A percentile compares a stretch with the other conserved stretches of the same genome.
phyloP scores from a whole-genome alignment of 2,113 vertebrate genomes.

The Paramisgurnus dabryanus region DNA sequence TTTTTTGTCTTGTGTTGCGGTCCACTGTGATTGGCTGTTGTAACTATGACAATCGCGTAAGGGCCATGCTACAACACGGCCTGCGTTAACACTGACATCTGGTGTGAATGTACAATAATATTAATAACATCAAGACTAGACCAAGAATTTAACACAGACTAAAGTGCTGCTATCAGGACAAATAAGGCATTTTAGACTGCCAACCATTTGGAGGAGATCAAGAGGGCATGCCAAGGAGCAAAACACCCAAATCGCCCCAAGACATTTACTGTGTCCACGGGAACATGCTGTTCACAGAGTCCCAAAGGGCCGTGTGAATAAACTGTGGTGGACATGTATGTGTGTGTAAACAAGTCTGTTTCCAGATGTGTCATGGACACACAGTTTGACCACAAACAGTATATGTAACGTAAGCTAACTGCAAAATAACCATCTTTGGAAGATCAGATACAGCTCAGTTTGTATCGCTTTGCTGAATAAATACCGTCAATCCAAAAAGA shows the following conservation, averaged over 20 bases:
- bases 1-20: too few relatives aligned
- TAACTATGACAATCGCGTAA: too few relatives aligned
- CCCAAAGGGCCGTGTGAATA: not conserved
- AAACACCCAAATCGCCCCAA: not conserved
- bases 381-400: not conserved
- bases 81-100: too few relatives aligned
- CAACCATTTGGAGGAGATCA: constrained; percentile 55
- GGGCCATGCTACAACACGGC: too few relatives aligned
- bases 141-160: not conserved
- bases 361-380: not conserved
- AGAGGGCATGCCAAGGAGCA: not conserved
- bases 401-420: not conserved
- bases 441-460: constrained; percentile 8
- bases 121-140: too few relatives aligned
- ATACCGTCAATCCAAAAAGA: constrained; percentile 28
- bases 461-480: constrained; percentile 19
- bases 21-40: too few relatives aligned
- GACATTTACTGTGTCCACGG: not conserved
- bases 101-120: too few relatives aligned
- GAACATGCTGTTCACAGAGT: not conserved
- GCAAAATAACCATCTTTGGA: not conserved
- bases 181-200: not conserved
- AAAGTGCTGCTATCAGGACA: not conserved
- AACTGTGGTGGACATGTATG: not conserved
- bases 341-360: not conserved